Base-by-base conservation (phyloP, 1,140 invertebrate species). In the Matsumurasca onukii region DNA sequence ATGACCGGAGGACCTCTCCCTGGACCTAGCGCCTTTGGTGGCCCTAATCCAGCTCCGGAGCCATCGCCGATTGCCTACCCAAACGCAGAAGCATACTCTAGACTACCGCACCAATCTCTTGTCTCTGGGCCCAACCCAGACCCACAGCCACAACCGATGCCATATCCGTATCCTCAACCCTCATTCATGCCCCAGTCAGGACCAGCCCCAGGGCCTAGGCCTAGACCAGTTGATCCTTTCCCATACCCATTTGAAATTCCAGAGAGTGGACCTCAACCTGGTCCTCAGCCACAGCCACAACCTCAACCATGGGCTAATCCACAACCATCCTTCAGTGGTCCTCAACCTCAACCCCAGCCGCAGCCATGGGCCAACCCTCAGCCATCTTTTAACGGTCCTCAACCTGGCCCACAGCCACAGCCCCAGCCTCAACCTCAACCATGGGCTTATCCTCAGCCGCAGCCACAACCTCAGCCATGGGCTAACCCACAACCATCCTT, bases 41-140 rank as follows among this genome's bases (percentile, higher is more conserved):
- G 15, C 9, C 15, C 55, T 12, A 59, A 9, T 2, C 22, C 55
- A 5, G 3, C 5, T 5, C 22, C 55, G 9, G 55, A 59, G 2
- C 15, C 55, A 5, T 12, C 30, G 9, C 15, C 55, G 9, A 13
- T 27, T 59, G 55, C 55, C 22, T 29, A 27, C 55, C 15, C 55
- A 13, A 27, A 25, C 25, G 22, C 55, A 13, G 55, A 59, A 5
- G 55, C 55, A 3, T 27, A 22, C 55, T 24, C 55, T 59, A 59
- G 55, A 59, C 22, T 59, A n/a, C 55, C 55, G 3, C 55, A 59
- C 55, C 55, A 59, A 9, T 39, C 34, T 39, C 34, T 39, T 5
- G 17, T 39, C 5, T 39, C 34, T 39, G 34, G 34, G 17, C 34
- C 34, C 17, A 17, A 39, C 5, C 34, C 17, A 9, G 5, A 17